Conservation (phyloP, 2,797 vertebrate genomes). For the Coregonus sp. region DNA sequence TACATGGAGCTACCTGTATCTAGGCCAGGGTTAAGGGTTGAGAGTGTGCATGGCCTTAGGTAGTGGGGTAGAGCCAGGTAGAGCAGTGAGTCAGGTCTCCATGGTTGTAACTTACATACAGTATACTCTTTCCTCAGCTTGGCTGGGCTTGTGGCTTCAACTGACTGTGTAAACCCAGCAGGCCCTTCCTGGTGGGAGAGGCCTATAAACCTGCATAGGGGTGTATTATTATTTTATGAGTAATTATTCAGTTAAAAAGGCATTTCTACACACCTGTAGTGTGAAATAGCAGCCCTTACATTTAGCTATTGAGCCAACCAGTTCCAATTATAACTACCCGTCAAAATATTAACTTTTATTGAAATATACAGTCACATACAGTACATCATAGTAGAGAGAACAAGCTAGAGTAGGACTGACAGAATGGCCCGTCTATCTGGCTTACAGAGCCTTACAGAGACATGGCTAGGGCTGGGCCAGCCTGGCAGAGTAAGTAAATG, state of each 20-base stretch:
- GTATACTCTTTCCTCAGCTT: neutral
- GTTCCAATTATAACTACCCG: neutral
- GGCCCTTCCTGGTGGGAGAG: neutral
- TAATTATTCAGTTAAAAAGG: neutral
- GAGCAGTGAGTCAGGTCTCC: neutral
- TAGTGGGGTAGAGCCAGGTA: neutral
- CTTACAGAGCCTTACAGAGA: neutral
- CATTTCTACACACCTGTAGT: neutral
- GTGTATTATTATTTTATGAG: neutral
- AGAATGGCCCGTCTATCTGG: neutral
- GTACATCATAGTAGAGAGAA: too few relatives aligned
- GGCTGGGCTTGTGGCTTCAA: neutral
- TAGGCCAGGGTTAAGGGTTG: neutral
- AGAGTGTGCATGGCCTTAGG: neutral
- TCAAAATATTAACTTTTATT: neutral
- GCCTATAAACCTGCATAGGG: neutral
- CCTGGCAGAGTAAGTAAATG: neutral
- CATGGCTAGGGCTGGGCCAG: neutral
- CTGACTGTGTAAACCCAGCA: neutral
- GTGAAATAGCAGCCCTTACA: neutral
- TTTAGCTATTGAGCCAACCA: neutral
- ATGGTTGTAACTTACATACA: neutral
- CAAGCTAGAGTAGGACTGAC: neutral
- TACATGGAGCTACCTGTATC: neutral
- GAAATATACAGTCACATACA: neutral